Evolutionary conservation across 2,797 vertebrate genomes (phyloP).

Genomic region (Momotus momota): DNA sequence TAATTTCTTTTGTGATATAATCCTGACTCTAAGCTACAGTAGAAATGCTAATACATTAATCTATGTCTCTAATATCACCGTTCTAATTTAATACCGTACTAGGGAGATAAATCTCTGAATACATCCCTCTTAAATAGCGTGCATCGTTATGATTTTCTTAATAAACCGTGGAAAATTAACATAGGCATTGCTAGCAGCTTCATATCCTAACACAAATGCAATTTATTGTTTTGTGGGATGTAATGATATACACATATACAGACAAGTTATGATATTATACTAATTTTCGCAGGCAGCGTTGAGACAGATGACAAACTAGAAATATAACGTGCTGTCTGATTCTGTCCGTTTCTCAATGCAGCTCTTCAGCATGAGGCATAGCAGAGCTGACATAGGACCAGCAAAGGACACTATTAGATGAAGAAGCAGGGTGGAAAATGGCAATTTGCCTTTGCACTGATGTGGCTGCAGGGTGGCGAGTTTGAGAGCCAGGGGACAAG

Average conservation of each 20-base stretch:
- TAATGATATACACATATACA: neutral
- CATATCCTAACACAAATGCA: conserved; percentile 18
- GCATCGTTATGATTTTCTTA: conserved; percentile 71
- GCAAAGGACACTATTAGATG: neutral
- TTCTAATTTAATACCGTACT: conserved; percentile 73
- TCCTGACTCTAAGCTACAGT: conserved; percentile 61
- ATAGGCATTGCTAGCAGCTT: conserved; percentile 36
- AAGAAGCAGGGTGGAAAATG: neutral
- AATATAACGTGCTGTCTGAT: conserved; percentile 20
- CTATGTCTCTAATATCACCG: conserved; percentile 65
- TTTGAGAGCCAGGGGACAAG: neutral
- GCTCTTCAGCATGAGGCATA: neutral
- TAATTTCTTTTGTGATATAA: conserved; percentile 74
- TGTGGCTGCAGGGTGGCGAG: neutral
- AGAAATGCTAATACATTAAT: conserved; percentile 67
- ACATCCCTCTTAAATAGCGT: conserved; percentile 48
- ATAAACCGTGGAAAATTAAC: conserved; percentile 75
- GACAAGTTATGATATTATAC: conserved; percentile 31
- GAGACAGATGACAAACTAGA: conserved; percentile 41
- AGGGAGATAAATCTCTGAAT: conserved; percentile 75
- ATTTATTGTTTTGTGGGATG: conserved; percentile 46
- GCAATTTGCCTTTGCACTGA: neutral
- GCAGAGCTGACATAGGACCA: conserved; percentile 20
- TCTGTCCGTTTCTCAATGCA: neutral
- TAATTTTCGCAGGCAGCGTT: conserved; percentile 53